Percentiles rank a stretch among this genome's conserved stretches.
Conservation (phyloP, 2,797 vertebrate species). For the Acanthurus leucopareius region DNA sequence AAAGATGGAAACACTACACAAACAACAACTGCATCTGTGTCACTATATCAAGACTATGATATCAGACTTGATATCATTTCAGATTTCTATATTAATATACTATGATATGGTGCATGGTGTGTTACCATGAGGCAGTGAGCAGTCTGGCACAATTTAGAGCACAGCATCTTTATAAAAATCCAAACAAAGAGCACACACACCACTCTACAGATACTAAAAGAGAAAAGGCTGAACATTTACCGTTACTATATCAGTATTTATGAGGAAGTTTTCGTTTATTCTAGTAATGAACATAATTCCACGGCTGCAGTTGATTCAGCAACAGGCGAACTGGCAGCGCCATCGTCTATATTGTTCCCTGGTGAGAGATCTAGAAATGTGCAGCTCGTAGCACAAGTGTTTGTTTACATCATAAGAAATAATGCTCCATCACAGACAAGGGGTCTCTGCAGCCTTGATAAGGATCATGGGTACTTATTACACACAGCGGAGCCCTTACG, state of each 20-base stretch:
- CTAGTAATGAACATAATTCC: slow-evolving; percentile 1
- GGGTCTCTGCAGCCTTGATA: slow-evolving; percentile 70
- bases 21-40: no score
- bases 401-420: slow-evolving; percentile 77
- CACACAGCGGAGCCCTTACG: slow-evolving; percentile 68
- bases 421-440: slow-evolving; percentile 58
- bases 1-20: not conserved
- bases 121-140: not conserved
- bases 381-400: slow-evolving; percentile 59
- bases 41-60: no score
- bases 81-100: no score
- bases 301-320: slow-evolving; percentile 10
- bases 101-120: no score
- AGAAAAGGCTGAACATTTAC: not conserved
- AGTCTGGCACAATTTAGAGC: not conserved
- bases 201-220: not conserved
- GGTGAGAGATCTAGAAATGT: slow-evolving; percentile 62
- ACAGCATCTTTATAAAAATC: not conserved
- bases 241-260: not conserved
- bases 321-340: slow-evolving; percentile 15
- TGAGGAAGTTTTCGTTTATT: not conserved
- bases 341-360: slow-evolving; percentile 63
- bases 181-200: not conserved
- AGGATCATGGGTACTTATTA: slow-evolving; percentile 78
- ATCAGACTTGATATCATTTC: no score